Evolutionary conservation across 35 echinoderm and acorn worm species (phyloP), one percentile per base, ranked within the genome.

Genomic region (Acanthaster planci): DNA sequence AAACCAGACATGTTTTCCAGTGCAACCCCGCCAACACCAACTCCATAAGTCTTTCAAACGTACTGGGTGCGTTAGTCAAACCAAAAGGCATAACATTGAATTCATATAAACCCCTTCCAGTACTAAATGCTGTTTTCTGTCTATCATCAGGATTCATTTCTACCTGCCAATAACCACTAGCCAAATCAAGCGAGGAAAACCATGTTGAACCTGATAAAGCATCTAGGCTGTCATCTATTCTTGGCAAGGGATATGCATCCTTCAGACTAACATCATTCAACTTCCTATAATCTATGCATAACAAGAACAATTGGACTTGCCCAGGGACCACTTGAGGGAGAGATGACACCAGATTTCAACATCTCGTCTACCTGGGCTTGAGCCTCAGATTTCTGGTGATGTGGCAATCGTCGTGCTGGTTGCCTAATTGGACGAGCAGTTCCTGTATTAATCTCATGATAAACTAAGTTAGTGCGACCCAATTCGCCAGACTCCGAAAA

Each of bases 261-360:
- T 87, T 87, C 2, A 39, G 26, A 7, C 76, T 87, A 2, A 87
- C 75, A 10, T 78, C 77, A 38, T 87, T 87, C 9, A 91, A 50
- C 30, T 81, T 80, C 26, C 89, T 40, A 51, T 91, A 91, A 44
- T 92, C 90, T 7, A 92, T 58, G 68, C 90, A 92, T 80, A 47
- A 90, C 87, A 2, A 90, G 60, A 9, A 94, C 87, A 21, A 90
- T 60, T 40, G 92, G 92, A 5, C 81, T 80, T 23, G 87, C 78
- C 92, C 92, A 94, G 16, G 92, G 81, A 44, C 92, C 87, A 14
- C 36, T 7, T 1, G 87, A 94, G 40, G 92, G 87, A 51, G 80
- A 47, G 16, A 90, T 89, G 0, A 94, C 59, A 34, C 82, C 86
- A 0, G 38, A 15, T 39, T 68, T 12, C 0, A 89, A 78, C 92